phyloP scores from a whole-genome alignment of 2,113 vertebrate genomes.

The Solea solea region DNA sequence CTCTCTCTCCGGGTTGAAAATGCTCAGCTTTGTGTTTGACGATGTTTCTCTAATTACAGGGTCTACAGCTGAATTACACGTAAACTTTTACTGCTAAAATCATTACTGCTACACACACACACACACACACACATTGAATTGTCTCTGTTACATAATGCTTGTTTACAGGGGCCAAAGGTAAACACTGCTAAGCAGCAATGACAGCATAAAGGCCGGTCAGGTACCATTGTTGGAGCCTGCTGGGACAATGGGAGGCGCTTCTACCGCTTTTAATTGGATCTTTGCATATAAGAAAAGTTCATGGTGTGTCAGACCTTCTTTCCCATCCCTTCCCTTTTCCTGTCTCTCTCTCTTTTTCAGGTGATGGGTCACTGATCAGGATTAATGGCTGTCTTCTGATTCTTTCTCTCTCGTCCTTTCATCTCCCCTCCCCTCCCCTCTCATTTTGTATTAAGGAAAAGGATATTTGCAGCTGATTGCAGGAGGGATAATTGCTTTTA shows the following conservation, averaged over 20 bases:
- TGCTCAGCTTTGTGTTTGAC: slow-evolving; percentile 34
- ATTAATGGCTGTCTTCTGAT: slow-evolving; percentile 60
- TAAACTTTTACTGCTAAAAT: slow-evolving; percentile 46
- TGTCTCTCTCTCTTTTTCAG: slow-evolving; percentile 21
- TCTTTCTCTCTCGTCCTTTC: slow-evolving; percentile 10
- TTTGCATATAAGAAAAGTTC: slow-evolving; percentile 66
- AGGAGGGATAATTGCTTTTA: slow-evolving; percentile 19
- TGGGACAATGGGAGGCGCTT: slow-evolving; percentile 58
- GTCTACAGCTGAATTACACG: slow-evolving; percentile 37
- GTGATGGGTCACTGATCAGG: slow-evolving; percentile 70
- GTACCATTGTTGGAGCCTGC: slow-evolving; percentile 35
- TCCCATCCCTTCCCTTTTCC: slow-evolving; percentile 8
- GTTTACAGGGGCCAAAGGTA: slow-evolving; percentile 47
- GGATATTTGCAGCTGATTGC: slow-evolving; percentile 18
- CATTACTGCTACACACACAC: slow-evolving; percentile 11
- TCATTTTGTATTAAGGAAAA: not conserved
- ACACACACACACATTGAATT: slow-evolving; percentile 22
- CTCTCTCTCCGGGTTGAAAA: slow-evolving; percentile 36
- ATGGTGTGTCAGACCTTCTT: slow-evolving; percentile 50
- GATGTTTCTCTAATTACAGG: slow-evolving; percentile 55
- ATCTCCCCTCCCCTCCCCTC: not conserved
- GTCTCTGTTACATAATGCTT: slow-evolving; percentile 51
- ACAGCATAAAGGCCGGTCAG: slow-evolving; percentile 28
- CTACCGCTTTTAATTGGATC: slow-evolving; percentile 70
- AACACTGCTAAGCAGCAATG: slow-evolving; percentile 5